Evolutionary conservation across 2,113 vertebrate genomes (phyloP), one percentile per base, ranked within the genome.

Genomic region (Lonchura striata): DNA sequence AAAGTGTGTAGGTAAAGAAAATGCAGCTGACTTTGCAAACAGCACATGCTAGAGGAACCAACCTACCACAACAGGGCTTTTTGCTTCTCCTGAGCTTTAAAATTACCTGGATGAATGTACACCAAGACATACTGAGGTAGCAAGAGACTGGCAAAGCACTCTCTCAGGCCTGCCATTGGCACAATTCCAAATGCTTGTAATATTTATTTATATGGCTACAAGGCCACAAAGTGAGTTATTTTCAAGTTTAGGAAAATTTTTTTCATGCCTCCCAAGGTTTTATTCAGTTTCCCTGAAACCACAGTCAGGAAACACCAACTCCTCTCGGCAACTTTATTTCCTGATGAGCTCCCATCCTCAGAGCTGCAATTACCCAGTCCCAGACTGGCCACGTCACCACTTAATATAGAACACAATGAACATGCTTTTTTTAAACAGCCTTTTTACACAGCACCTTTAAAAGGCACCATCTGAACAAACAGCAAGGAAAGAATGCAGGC

Each of bases 381-480:
- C 57, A 49, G 68, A 30, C 87, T 39, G 79, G 50, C 87, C 63
- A 87, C 71, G 42, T 91, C 93, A 94, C 39, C 3, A 39, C 90
- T 94, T 82, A 96, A 95, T 86, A 95, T 88, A 96, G 94, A 93
- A 86, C 75, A 88, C 72, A 90, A 86, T 65, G 50, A 80, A 78
- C 4, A 11, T 3, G n/a, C 49, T 93, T 93, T 84, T 93, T 93
- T 87, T 57, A 85, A 94, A 74, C 75, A 65, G 75, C 16, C 37
- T 35, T 92, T 95, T 89, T 69, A 92, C 47, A 50, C 35, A 88
- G 63, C 71, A 87, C 59, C 84, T 95, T 94, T 88, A 86, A 82
- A 91, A 95, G 91, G 47, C 90, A 94, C 89, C 50, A 54, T 74
- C 66, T 54, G 79, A 59, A 83, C 69, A 83, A 86, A 60, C 20